Evolutionary conservation across 2,113 vertebrate species (phyloP).

Genomic region (Antigone vipio): DNA sequence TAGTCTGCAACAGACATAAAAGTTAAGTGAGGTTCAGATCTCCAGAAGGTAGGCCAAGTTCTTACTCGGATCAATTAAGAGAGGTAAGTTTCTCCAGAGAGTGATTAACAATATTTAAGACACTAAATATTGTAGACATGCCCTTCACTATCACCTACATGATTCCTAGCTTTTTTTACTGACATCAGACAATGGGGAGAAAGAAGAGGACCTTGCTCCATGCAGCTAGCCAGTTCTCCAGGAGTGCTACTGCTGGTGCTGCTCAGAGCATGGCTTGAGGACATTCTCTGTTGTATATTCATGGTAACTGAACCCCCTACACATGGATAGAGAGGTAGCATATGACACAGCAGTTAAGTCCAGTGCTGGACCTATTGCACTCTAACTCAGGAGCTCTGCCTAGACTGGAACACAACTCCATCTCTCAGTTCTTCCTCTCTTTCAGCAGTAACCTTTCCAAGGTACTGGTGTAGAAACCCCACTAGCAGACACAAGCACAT

Average conservation of each 20-base stretch:
- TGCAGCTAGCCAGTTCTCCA: background rate
- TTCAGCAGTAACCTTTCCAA: background rate
- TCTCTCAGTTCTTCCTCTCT: background rate
- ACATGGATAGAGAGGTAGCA: background rate
- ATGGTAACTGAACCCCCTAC: background rate
- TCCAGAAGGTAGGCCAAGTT: background rate
- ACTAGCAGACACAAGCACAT: no score
- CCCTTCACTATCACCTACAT: background rate
- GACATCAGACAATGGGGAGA: background rate
- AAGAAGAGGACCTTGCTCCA: background rate
- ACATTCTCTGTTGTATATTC: background rate
- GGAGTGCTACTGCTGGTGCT: background rate
- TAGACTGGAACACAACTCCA: no score
- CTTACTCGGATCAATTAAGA: background rate
- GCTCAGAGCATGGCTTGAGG: background rate
- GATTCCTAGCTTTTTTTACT: background rate
- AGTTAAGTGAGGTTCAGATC: background rate
- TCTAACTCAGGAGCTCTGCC: background rate
- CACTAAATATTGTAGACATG: background rate
- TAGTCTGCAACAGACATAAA: background rate
- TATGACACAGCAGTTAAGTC: background rate
- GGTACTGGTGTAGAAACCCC: background rate
- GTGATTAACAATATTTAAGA: background rate
- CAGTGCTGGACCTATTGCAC: background rate
- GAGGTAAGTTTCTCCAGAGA: background rate